Evolutionary conservation across 2,113 vertebrate species (phyloP).

Genomic region (Sceloporus tristichus): DNA sequence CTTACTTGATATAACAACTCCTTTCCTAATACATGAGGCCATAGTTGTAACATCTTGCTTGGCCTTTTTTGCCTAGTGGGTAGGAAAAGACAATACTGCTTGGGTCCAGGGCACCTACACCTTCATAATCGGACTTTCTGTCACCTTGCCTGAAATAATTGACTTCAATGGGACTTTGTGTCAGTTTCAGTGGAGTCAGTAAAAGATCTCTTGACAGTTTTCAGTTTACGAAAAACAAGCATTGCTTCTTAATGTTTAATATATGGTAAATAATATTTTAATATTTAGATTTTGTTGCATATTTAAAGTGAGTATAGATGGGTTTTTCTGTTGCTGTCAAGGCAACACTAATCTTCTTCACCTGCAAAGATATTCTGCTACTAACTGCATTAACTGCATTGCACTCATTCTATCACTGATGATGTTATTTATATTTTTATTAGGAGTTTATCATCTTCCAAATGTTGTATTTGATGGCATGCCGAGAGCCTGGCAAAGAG

Average conservation of each 20-base stretch:
- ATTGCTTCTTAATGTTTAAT: not conserved
- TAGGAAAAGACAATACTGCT: not conserved
- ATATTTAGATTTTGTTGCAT: not conserved
- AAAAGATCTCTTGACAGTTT: not conserved
- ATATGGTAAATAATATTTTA: slow-evolving; percentile 3
- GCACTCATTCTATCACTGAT: not conserved
- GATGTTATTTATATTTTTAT: not conserved
- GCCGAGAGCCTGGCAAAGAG: slow-evolving; percentile 10
- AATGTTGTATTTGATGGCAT: not conserved
- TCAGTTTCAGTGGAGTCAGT: not conserved
- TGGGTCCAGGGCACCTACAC: not conserved
- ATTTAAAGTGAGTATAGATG: not conserved
- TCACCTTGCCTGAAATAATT: not conserved
- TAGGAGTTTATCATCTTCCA: not conserved
- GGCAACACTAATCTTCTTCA: not conserved
- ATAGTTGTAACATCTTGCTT: not conserved
- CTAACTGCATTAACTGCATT: not conserved
- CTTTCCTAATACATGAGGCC: not conserved
- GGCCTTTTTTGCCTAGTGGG: not conserved
- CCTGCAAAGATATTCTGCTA: not conserved
- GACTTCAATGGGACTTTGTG: not conserved
- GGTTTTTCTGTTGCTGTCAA: not conserved
- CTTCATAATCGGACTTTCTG: not conserved
- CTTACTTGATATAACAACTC: not conserved
- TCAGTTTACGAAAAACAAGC: slow-evolving; percentile 19